Percentiles rank a stretch among this genome's conserved stretches.
These are phyloP conservation scores for Phalloptychus januarius DNA, from an alignment of 2,797 vertebrate species.

Conservation along the genomic window DNA sequence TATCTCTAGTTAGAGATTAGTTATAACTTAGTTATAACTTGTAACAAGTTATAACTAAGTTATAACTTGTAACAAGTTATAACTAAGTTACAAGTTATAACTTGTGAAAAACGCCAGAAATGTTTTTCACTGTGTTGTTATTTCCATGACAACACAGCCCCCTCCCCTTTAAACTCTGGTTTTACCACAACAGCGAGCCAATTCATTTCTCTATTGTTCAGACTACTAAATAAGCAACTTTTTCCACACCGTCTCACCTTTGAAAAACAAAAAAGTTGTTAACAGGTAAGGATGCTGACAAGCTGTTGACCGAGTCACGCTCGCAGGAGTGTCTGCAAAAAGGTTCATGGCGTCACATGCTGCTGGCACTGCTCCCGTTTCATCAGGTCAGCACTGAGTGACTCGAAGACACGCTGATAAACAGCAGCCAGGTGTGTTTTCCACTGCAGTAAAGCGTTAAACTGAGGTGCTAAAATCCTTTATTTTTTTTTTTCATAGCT, in stretches of 20 bases:
- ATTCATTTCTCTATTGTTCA: not conserved
- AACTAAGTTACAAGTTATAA: too few relatives aligned
- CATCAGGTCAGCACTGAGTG: slow-evolving; percentile 18
- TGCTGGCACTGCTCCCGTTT: slow-evolving; percentile 2
- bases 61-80: too few relatives aligned
- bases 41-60: too few relatives aligned
- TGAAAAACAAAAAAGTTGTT: not conserved
- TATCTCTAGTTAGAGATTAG: too few relatives aligned
- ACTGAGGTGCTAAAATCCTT: not conserved
- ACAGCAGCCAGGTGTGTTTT: slow-evolving; percentile 9
- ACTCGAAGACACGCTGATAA: slow-evolving; percentile 20
- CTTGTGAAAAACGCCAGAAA: too few relatives aligned
- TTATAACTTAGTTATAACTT: too few relatives aligned
- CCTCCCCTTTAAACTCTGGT: not conserved
- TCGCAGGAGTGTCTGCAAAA: slow-evolving; percentile 17
- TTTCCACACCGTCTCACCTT: too few relatives aligned
- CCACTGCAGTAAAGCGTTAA: slow-evolving; percentile 16
- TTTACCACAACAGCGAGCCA: not conserved
- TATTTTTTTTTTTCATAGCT: not conserved
- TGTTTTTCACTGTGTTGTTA: too few relatives aligned
- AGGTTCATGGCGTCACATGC: slow-evolving; percentile 28
- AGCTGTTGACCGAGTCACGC: slow-evolving; percentile 8
- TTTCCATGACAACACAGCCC: not conserved
- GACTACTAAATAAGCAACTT: not conserved
- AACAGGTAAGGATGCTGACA: slow-evolving; percentile 19